Evolutionary conservation across 2,113 vertebrate genomes (phyloP).

Genomic region (Camarhynchus parvulus): DNA sequence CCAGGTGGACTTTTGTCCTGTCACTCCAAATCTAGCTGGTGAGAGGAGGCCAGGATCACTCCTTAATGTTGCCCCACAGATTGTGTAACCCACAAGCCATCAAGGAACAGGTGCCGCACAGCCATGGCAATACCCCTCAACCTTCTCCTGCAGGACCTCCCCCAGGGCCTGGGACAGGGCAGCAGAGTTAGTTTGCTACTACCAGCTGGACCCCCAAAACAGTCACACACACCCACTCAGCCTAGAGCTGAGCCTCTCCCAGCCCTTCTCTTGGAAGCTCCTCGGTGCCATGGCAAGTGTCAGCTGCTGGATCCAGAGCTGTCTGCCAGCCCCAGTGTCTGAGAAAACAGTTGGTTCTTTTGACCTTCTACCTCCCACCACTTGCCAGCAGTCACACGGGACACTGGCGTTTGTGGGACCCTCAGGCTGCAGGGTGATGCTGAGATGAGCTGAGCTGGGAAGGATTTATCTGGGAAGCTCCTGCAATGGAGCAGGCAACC

Average conservation of each 20-base stretch:
- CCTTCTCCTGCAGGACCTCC: background rate
- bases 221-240: accelerated
- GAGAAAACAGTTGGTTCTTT: background rate
- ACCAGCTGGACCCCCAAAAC: background rate
- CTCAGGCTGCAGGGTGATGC: accelerated
- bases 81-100: background rate
- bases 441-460: background rate
- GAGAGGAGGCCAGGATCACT: background rate
- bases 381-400: background rate
- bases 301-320: background rate
- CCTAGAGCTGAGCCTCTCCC: background rate
- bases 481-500: background rate
- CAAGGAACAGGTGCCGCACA: background rate
- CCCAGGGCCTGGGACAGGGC: background rate
- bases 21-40: background rate
- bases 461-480: background rate
- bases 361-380: no score
- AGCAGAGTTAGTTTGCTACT: background rate
- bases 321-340: accelerated
- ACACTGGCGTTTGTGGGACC: background rate
- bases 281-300: background rate
- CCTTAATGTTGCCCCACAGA: accelerated
- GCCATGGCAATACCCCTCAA: background rate
- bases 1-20: background rate
- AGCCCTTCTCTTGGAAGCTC: background rate